These are phyloP conservation scores for Cyrtodaria siliqua DNA, from an alignment of 2,888 invertebrate species.

Conservation along the genomic window DNA sequence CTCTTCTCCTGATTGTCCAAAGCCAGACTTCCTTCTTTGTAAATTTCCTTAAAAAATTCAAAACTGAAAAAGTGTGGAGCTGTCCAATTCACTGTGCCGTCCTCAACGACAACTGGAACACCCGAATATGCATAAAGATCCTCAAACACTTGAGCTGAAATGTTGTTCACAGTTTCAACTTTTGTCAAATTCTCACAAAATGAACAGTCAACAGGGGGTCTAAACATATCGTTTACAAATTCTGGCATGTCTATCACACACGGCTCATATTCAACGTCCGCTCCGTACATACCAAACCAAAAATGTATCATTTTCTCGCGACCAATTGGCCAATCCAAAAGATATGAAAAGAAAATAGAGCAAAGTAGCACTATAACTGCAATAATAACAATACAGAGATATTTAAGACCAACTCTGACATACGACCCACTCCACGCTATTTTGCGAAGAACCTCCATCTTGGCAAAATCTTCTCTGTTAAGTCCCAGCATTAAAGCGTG, in stretches of 20 bases:
- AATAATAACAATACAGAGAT: slow-evolving; percentile 21
- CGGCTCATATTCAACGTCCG: slow-evolving; percentile 61
- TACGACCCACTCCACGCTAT: slow-evolving; percentile 51
- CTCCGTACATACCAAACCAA: slow-evolving; percentile 67
- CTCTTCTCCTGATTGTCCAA: slow-evolving; percentile 86
- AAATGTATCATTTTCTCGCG: slow-evolving; percentile 55
- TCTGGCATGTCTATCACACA: slow-evolving; percentile 76
- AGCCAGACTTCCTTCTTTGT: slow-evolving; percentile 87
- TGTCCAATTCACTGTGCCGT: slow-evolving; percentile 93
- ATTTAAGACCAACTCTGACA: slow-evolving; percentile 34
- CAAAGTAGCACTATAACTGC: slow-evolving; percentile 27
- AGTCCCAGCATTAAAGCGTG: slow-evolving; percentile 72
- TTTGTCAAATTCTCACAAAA: slow-evolving; percentile 90
- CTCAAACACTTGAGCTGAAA: slow-evolving; percentile 91
- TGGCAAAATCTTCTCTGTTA: slow-evolving; percentile 65
- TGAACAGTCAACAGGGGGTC: slow-evolving; percentile 93
- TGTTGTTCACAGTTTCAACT: slow-evolving; percentile 90
- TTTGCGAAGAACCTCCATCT: slow-evolving; percentile 64
- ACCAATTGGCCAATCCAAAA: slow-evolving; percentile 74
- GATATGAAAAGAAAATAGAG: slow-evolving; percentile 44
- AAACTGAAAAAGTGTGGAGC: slow-evolving; percentile 93
- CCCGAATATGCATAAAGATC: slow-evolving; percentile 91
- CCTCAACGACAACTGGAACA: slow-evolving; percentile 93
- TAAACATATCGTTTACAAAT: slow-evolving; percentile 87
- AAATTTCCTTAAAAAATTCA: slow-evolving; percentile 91